Conservation (phyloP, 23 tunicate genomes). For the Halocynthia aurantium region DNA sequence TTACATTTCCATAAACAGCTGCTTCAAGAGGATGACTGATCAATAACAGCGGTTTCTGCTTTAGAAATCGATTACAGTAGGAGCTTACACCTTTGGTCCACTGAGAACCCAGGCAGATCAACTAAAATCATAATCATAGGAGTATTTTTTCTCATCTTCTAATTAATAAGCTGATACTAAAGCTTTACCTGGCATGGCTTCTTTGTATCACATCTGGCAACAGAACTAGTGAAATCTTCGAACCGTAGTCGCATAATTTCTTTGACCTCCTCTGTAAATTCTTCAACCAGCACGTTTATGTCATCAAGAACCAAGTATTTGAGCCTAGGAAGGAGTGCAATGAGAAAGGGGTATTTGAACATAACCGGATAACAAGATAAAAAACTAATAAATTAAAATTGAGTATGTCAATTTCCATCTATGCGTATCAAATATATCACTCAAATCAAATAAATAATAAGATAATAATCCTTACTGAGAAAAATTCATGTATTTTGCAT, state of each 20-base stretch:
- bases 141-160: no score
- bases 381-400: neutral
- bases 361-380: neutral
- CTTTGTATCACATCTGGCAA: neutral
- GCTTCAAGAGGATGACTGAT: constrained; percentile 82
- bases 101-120: constrained; percentile 53
- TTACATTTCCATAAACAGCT: constrained; percentile 58
- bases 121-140: neutral
- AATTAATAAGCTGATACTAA: neutral
- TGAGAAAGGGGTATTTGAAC: neutral
- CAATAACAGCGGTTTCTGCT: constrained; percentile 34
- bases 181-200: constrained; percentile 6
- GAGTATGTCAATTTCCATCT: neutral
- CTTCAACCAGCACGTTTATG: constrained; percentile 61
- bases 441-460: neutral
- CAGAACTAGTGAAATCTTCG: constrained; percentile 30
- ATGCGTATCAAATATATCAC: neutral
- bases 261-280: constrained; percentile 40
- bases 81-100: constrained; percentile 79
- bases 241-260: constrained; percentile 40
- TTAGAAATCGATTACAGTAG: constrained; percentile 42
- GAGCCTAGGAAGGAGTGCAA: constrained; percentile 21
- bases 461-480: constrained; percentile 19
- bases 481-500: constrained; percentile 37
- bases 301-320: constrained; percentile 57